These are phyloP conservation scores for Charadrius vociferus DNA, from an alignment of 2,113 vertebrate genomes.

Conservation along the genomic window DNA sequence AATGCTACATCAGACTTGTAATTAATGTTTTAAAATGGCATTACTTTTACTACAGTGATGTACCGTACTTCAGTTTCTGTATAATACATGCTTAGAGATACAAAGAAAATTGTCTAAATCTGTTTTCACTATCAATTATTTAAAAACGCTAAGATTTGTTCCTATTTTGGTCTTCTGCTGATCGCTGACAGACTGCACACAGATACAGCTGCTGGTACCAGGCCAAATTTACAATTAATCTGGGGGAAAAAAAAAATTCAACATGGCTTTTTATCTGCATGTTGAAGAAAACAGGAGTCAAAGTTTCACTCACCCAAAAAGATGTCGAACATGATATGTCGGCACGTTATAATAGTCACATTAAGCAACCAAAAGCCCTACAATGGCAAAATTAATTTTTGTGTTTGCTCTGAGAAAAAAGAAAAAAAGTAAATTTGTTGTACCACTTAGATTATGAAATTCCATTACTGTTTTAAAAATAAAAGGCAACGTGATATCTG, in stretches of 20 bases:
- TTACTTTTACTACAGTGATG: background rate
- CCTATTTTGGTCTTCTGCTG: background rate
- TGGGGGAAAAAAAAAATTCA: background rate
- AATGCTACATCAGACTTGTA: background rate
- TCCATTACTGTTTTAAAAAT: background rate
- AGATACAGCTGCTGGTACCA: background rate
- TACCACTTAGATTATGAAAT: background rate
- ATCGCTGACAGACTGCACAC: background rate
- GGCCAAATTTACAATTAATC: constrained; percentile 2
- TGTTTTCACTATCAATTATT: background rate
- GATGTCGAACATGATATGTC: fast-evolving
- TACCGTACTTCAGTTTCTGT: background rate
- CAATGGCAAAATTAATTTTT: background rate
- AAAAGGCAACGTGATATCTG: background rate
- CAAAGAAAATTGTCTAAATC: background rate
- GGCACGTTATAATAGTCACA: background rate
- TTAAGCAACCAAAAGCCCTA: background rate
- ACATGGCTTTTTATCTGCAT: background rate
- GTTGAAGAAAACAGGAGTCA: background rate
- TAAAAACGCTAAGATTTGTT: background rate
- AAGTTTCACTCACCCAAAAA: background rate
- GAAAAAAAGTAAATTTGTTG: background rate
- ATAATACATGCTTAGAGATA: background rate
- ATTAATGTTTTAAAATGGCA: background rate
- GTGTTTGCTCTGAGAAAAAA: background rate